phyloP scores from a whole-genome alignment of 2,113 vertebrate species.

The Gracilinanus agilis region DNA sequence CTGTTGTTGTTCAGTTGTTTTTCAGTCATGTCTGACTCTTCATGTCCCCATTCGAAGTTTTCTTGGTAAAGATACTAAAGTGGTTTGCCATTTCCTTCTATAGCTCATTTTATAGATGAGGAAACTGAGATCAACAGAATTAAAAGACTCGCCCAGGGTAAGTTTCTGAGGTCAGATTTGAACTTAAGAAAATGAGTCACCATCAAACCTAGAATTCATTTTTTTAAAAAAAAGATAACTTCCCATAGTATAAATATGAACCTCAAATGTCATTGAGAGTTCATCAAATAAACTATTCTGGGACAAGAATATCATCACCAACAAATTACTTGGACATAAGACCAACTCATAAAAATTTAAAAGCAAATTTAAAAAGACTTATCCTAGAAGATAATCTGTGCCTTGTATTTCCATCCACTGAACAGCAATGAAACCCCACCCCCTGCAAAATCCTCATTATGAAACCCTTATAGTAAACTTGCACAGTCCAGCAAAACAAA shows the following conservation, averaged over 20 bases:
- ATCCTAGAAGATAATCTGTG: not conserved
- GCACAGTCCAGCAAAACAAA: not conserved
- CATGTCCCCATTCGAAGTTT: too few relatives aligned
- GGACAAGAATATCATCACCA: not conserved
- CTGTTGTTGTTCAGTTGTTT: too few relatives aligned
- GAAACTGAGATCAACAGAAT: too few relatives aligned
- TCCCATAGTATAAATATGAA: not conserved
- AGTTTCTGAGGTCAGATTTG: too few relatives aligned
- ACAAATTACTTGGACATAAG: not conserved
- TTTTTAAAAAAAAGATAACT: not conserved
- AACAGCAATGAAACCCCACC: not conserved
- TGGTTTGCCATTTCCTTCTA: too few relatives aligned
- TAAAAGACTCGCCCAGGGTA: too few relatives aligned
- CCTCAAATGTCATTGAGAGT: not conserved
- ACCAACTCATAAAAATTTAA: not conserved
- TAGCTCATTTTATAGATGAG: too few relatives aligned
- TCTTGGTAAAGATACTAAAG: too few relatives aligned
- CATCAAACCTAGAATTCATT: not conserved
- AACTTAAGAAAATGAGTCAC: too few relatives aligned
- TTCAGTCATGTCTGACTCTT: too few relatives aligned
- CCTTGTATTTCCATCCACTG: not conserved
- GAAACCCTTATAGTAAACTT: not conserved
- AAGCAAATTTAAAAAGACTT: not conserved
- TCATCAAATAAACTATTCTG: not conserved
- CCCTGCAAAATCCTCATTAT: not conserved